Evolutionary conservation across 2,797 vertebrate genomes (phyloP).

Genomic region (Petrocephalus schoutedeni): DNA sequence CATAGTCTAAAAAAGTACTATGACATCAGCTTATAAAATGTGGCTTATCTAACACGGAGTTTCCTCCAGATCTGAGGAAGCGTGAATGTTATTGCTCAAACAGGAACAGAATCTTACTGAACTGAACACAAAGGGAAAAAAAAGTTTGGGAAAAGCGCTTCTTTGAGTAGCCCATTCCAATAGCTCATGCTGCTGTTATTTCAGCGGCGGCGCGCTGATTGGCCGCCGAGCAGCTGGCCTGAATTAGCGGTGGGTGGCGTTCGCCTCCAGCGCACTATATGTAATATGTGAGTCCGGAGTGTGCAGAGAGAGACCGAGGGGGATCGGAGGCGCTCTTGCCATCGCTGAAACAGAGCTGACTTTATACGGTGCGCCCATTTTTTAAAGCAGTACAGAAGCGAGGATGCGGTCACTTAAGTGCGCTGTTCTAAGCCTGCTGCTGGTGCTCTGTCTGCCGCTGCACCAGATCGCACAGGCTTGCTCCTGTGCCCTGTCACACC

Average conservation of each 20-base stretch:
- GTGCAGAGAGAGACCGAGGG: conserved; percentile 15
- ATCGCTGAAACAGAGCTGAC: neutral
- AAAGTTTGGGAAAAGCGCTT: conserved; percentile 21
- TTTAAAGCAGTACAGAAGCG: neutral
- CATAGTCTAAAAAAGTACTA: conserved; percentile 14
- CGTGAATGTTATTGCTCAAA: conserved; percentile 17
- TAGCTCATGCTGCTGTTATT: conserved; percentile 50
- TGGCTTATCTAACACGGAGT: conserved; percentile 23
- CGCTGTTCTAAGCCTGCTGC: conserved; percentile 63
- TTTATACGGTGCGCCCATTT: neutral
- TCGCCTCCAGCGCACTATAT: conserved; percentile 53
- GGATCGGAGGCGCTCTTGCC: neutral
- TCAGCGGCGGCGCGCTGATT: conserved; percentile 50
- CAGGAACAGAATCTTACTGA: conserved; percentile 15
- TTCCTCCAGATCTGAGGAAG: conserved; percentile 30
- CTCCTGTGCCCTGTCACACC: conserved; percentile 86
- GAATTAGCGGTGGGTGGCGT: conserved; percentile 50
- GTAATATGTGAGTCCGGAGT: conserved; percentile 36
- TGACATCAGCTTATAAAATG: conserved; percentile 24
- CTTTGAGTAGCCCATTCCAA: conserved; percentile 42
- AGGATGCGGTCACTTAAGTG: conserved; percentile 52
- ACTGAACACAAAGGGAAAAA: neutral
- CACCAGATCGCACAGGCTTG: conserved; percentile 76
- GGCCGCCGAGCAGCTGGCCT: conserved; percentile 41
- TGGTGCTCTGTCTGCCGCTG: conserved; percentile 75